Evolutionary conservation across 2,888 invertebrate genomes (phyloP), one percentile per base, ranked within the genome.

Genomic region (Troilus luridus): DNA sequence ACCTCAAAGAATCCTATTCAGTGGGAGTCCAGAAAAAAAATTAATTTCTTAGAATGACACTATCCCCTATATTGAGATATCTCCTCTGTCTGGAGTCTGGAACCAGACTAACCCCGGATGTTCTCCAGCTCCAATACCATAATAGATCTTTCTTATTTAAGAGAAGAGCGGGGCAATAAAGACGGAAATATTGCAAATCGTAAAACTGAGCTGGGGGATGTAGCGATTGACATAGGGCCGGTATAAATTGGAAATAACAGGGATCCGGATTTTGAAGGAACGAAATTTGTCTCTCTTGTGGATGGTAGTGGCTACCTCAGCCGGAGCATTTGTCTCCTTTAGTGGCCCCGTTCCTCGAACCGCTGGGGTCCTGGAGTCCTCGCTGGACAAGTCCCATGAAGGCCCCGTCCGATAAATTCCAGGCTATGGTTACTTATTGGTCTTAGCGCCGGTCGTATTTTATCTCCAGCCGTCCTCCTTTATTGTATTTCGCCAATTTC

Each of bases 401-500:
- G 81, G 54, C 3, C 19, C 81, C 41, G 54, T 3, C 24, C 81
- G 81, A 81, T 81, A 81, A 81, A 81, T 81, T 81, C 41, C 41
- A 81, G 81, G n/a, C 19, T 21, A 56, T 56, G 81, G 81, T 81
- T 81, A 81, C 81, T 24, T 81, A 81, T 56, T 41, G 81, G 41
- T 81, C 54, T 54, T 81, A 56, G 81, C 19, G 1, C 19, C 21
- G 5, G 81, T 21, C 81, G 81, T 81, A 54, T 54, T 81, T 81
- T 11, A 81, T 81, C 54, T 54, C 21, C 24, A 21, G n/a, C 81
- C 41, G 54, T 56, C 12, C 41, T 27, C 24, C 54, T 81, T 81
- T 81, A 81, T 81, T 81, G 41, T 81, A 54, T 81, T 81, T 54
- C 19, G 9, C 54, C 54, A 0, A 81, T 54, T 81, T 54, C 24